A percentile compares a stretch with the other conserved stretches of the same genome.
phyloP scores from a whole-genome alignment of 2,113 vertebrate genomes.

The Equus quagga region DNA sequence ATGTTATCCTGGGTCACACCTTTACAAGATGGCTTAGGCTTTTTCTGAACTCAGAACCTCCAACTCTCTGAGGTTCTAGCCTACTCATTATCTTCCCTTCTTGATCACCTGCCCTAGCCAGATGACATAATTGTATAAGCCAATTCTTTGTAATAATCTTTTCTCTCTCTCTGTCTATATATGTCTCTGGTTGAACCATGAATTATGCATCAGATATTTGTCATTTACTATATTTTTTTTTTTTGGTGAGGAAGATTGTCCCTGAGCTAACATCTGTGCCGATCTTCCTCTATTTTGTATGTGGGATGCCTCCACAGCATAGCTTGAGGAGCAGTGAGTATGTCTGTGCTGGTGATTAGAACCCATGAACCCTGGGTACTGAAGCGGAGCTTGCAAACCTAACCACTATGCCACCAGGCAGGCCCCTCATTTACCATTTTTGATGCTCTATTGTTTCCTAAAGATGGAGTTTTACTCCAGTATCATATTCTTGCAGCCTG shows the following conservation, averaged over 20 bases:
- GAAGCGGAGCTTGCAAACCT: too few relatives aligned
- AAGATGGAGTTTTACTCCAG: constrained; percentile 1
- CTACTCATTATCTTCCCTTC: not conserved
- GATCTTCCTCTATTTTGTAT: too few relatives aligned
- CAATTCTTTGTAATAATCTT: not conserved
- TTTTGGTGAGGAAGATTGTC: too few relatives aligned
- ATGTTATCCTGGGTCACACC: not conserved
- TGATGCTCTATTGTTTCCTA: not conserved
- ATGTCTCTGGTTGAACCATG: not conserved
- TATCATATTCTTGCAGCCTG: not conserved
- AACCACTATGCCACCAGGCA: too few relatives aligned
- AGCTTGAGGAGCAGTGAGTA: too few relatives aligned
- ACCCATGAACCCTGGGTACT: too few relatives aligned
- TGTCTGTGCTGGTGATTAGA: too few relatives aligned
- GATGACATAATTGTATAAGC: not conserved
- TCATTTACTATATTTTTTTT: not conserved
- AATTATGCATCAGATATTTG: not conserved
- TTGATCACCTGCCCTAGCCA: not conserved
- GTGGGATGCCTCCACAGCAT: too few relatives aligned
- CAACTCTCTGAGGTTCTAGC: not conserved
- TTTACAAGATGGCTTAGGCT: not conserved
- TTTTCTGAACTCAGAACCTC: constrained; percentile 21
- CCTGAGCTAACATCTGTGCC: too few relatives aligned
- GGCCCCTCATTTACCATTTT: not conserved
- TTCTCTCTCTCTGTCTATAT: not conserved